Conservation (phyloP, 2,797 vertebrate genomes). For the Coregonus suidteri region DNA sequence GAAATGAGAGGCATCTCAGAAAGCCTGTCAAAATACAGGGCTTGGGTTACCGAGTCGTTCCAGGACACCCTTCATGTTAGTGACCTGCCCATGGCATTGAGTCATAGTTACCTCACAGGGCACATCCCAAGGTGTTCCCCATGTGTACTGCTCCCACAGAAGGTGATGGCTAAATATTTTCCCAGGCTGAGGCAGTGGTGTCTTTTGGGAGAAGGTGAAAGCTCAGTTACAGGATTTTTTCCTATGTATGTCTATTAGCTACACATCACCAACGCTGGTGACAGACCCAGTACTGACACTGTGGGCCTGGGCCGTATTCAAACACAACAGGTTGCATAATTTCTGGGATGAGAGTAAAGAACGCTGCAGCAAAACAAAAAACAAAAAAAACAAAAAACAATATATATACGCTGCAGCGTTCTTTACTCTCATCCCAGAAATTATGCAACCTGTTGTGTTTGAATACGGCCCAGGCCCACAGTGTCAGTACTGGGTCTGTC, state of each 20-base stretch:
- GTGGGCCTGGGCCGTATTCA: background rate
- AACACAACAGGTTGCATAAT: background rate
- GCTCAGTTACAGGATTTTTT: background rate
- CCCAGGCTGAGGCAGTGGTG: background rate
- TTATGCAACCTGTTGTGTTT: background rate
- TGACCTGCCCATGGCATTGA: slow-evolving; percentile 46
- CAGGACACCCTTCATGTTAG: slow-evolving; percentile 60
- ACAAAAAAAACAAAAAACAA: too few species aligned
- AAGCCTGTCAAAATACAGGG: slow-evolving; percentile 65
- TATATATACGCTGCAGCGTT: background rate
- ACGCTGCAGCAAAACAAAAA: background rate
- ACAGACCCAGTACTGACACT: background rate
- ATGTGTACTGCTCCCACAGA: background rate
- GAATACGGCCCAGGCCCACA: background rate
- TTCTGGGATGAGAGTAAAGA: background rate
- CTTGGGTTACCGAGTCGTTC: slow-evolving; percentile 69
- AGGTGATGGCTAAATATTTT: slow-evolving; percentile 1
- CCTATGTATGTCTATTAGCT: background rate
- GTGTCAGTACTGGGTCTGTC: background rate
- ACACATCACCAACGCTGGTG: background rate
- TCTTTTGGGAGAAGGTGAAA: background rate
- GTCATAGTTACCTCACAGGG: slow-evolving; percentile 59
- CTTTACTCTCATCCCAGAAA: background rate
- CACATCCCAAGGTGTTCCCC: slow-evolving; percentile 33
- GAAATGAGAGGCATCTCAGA: slow-evolving; percentile 73